A percentile compares a stretch with the other conserved stretches of the same genome.
Evolutionary conservation across 2,113 vertebrate species (phyloP).

Genomic region (Glareola pratincola): DNA sequence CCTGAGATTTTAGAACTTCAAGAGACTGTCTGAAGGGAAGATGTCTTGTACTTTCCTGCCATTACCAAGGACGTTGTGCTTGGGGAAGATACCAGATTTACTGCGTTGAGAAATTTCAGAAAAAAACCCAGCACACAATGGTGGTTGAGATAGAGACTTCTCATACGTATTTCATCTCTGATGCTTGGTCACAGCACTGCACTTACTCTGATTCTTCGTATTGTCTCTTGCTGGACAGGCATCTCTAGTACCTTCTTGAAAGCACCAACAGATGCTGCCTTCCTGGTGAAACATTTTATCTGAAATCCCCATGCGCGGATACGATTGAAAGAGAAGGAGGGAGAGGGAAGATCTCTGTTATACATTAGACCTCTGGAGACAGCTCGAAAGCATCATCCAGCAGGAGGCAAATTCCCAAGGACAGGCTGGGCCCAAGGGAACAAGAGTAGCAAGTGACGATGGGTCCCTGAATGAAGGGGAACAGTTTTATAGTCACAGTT

Average conservation of each 20-base stretch:
- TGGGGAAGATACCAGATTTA: not conserved
- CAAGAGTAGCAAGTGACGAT: not conserved
- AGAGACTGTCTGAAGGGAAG: not conserved
- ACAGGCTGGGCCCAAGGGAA: slow-evolving; percentile 8
- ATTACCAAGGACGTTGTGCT: not conserved
- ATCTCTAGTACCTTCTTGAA: not conserved
- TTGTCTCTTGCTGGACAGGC: not conserved
- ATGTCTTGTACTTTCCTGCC: not conserved
- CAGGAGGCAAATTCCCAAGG: slow-evolving; percentile 23
- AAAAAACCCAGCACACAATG: not conserved
- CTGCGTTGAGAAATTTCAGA: not conserved
- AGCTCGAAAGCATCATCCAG: not conserved
- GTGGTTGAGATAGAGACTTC: not conserved
- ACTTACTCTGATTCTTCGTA: not conserved
- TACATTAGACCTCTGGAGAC: not conserved
- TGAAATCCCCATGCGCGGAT: not conserved
- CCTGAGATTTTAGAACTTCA: not conserved
- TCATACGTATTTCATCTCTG: not conserved
- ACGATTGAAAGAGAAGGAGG: not conserved
- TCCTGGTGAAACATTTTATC: not conserved
- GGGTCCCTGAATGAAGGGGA: not conserved
- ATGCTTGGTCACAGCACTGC: not conserved
- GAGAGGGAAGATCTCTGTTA: not conserved
- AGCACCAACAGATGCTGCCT: not conserved
- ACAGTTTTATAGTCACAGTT: not conserved